phyloP scores from a whole-genome alignment of 2,888 invertebrate genomes.

The Apodemia duryi region DNA sequence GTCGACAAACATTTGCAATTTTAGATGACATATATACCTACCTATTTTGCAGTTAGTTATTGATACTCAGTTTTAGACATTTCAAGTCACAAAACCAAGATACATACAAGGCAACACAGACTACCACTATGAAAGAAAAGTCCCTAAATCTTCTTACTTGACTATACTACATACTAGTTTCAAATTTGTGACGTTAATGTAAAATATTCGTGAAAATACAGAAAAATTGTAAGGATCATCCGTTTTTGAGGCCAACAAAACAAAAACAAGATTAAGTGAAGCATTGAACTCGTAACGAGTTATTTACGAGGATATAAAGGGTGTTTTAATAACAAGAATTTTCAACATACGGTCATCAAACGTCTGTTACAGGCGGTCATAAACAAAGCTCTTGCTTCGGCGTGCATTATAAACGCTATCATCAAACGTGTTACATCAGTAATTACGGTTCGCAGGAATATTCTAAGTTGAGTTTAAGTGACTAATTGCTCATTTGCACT shows the following conservation, averaged over 20 bases:
- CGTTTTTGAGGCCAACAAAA: conserved; percentile 33
- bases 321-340: conserved; percentile 60
- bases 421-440: conserved; percentile 11
- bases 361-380: conserved; percentile 39
- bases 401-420: conserved; percentile 12
- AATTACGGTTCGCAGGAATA: not conserved
- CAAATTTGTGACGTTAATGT: not conserved
- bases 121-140: too few species aligned
- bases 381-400: conserved; percentile 31
- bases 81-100: too few species aligned
- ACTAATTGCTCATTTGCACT: not conserved
- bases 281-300: conserved; percentile 61
- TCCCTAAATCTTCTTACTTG: too few species aligned
- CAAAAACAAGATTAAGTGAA: conserved; percentile 48
- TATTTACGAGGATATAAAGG: conserved; percentile 63
- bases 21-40: too few species aligned
- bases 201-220: not conserved
- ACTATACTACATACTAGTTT: not conserved
- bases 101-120: too few species aligned
- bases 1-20: too few species aligned
- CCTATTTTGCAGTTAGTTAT: too few species aligned
- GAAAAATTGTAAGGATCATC: conserved; percentile 5
- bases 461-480: conserved; percentile 6
- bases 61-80: too few species aligned
- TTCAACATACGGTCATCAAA: conserved; percentile 41